phyloP scores from a whole-genome alignment of 1,140 invertebrate species.

The Dendrolimus kikuchii region DNA sequence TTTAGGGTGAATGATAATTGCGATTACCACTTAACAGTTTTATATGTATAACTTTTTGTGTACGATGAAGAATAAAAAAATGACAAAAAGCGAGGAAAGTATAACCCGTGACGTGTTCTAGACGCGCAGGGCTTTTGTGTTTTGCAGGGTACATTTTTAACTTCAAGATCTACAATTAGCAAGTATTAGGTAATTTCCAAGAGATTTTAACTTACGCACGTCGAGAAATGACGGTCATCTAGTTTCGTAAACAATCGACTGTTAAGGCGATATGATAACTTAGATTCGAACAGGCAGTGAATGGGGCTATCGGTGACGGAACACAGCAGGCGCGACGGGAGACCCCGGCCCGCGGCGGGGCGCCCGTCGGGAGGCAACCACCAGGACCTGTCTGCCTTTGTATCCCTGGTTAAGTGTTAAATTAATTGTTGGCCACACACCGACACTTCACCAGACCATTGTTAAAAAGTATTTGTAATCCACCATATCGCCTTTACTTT shows the following conservation, averaged over 20 bases:
- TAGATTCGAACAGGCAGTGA: constrained; percentile 23
- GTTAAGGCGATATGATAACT: constrained; percentile 32
- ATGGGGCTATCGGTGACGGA: constrained; percentile 33
- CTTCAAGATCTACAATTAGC: too few relatives aligned
- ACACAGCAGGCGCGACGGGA: constrained; percentile 17
- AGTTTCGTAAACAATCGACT: constrained; percentile 22
- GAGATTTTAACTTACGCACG: neutral
- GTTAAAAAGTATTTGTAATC: neutral
- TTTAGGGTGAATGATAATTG: too few relatives aligned
- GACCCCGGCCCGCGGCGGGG: constrained; percentile 29
- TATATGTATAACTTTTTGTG: too few relatives aligned
- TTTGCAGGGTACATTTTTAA: too few relatives aligned
- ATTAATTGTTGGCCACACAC: constrained; percentile 45
- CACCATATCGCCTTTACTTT: neutral
- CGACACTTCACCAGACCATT: neutral
- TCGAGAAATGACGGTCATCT: constrained; percentile 25
- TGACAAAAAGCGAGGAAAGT: too few relatives aligned
- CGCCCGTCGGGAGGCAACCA: constrained; percentile 28
- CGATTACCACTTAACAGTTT: too few relatives aligned
- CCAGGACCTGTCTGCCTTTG: constrained; percentile 18
- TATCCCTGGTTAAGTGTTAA: constrained; percentile 39
- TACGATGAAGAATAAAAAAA: too few relatives aligned
- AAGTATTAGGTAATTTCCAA: neutral
- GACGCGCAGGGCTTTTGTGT: too few relatives aligned
- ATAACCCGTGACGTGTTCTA: too few relatives aligned